Base-by-base conservation (phyloP, 1,140 invertebrate genomes). In the Drosophila kanapiae region DNA sequence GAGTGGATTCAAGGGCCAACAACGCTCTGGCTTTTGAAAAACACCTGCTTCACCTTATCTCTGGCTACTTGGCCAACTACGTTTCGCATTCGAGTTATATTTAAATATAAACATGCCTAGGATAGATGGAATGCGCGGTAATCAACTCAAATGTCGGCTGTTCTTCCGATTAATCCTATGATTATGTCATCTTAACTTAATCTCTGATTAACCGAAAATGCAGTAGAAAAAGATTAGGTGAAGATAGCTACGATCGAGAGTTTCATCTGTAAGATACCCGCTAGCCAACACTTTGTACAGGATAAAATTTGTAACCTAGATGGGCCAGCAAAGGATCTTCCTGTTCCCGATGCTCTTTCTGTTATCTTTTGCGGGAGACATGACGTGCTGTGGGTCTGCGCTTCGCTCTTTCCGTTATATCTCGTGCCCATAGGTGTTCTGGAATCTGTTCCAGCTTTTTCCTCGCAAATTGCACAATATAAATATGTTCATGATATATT, bases 41-140 rank as follows among this genome's bases (percentile, higher is more conserved):
- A 14, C 59, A 69, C 60, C 47, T 69, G 61, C 11, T 62, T 27
- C 13, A 1, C 10, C 62, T 68, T 54, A 70, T 70, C 47, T 37
- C 0, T 3, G 6, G 43, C 18, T 45, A 18, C 45, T 48, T 23
- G 11, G 31, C 47, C 14, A 31, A 18, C 31, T 62, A 38, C 23
- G 33, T 29, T 63, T 29, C 1, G 43, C 37, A 4, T 11, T 11
- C 14, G 35, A 16, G 18, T 47, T 69, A 23, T 54, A 70, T 56
- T 68, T 70, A 70, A 70, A 56, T 68, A 38, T 56, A 47, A 31
- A 9, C 31, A 7, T 63, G 18, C 9, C 16, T 40, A 14, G 29
- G 23, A 31, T n/a, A 31, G 59, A 18, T 37, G 47, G 59, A 14
- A 35, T 45, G 54, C 33, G 1, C 5, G 16, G 11, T 63, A 65